Conservation (phyloP, 2,797 vertebrate species). For the Rhadinocentrus ornatus region DNA sequence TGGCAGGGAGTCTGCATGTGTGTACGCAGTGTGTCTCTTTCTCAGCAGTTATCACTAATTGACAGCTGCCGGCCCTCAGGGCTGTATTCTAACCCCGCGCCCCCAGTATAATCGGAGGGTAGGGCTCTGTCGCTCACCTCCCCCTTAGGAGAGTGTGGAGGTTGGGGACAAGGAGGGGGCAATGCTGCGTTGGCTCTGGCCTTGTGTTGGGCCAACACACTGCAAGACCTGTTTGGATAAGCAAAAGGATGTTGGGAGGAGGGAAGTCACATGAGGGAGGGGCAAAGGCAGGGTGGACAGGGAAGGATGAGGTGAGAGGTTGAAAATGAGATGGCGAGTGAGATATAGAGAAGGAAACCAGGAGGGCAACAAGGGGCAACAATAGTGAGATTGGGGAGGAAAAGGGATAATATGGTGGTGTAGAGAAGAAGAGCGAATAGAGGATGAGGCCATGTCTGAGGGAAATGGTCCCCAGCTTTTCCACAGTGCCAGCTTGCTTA, state of each 20-base stretch:
- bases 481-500: slow-evolving; percentile 83
- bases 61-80: slow-evolving; percentile 98
- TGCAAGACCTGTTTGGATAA: slow-evolving; percentile 69
- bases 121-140: slow-evolving; percentile 86
- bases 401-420: slow-evolving; percentile 28
- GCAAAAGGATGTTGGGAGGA: slow-evolving; percentile 52
- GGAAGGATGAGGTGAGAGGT: slow-evolving; percentile 36
- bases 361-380: slow-evolving; percentile 40
- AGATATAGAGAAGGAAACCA: slow-evolving; percentile 43
- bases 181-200: slow-evolving; percentile 79
- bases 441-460: slow-evolving; percentile 56
- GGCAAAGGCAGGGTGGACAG: slow-evolving; percentile 4
- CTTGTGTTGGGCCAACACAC: slow-evolving; percentile 76
- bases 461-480: slow-evolving; percentile 74
- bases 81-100: slow-evolving; percentile 94
- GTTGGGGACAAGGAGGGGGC: slow-evolving; percentile 73
- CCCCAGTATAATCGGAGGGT: slow-evolving; percentile 93
- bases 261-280: slow-evolving; percentile 22
- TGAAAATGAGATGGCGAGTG: slow-evolving; percentile 36
- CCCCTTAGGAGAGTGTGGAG: slow-evolving; percentile 69
- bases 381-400: slow-evolving; percentile 7
- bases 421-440: slow-evolving; percentile 16
- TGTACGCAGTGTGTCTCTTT: slow-evolving; percentile 68
- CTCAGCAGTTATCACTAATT: slow-evolving; percentile 96
- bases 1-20: slow-evolving; percentile 32